A percentile compares a stretch with the other conserved stretches of the same genome.
phyloP scores from a whole-genome alignment of 2,113 vertebrate genomes.

The Brachypodius melanocephalos region DNA sequence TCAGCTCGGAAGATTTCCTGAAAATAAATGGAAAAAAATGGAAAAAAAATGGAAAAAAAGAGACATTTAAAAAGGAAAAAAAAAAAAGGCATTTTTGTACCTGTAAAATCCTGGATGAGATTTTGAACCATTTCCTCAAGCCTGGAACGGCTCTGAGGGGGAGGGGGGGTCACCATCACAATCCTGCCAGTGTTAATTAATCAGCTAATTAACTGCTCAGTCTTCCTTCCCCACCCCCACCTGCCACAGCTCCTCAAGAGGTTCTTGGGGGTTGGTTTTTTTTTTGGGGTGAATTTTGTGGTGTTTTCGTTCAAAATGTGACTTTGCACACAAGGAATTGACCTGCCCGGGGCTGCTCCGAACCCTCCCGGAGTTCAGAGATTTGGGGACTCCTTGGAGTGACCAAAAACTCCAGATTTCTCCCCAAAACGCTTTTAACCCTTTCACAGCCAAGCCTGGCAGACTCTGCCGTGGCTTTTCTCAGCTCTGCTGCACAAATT shows the following conservation, averaged over 20 bases:
- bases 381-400: neutral
- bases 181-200: conserved; percentile 19
- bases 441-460: conserved; percentile 9
- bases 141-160: neutral
- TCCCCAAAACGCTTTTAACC: neutral
- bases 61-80: no score
- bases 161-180: neutral
- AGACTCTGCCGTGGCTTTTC: neutral
- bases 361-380: neutral
- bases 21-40: no score
- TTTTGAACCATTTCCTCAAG: neutral
- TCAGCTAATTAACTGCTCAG: neutral
- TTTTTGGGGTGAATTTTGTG: neutral
- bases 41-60: no score
- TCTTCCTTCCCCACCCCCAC: conserved; percentile 1
- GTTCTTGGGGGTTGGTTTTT: neutral
- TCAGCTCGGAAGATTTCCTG: neutral
- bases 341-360: neutral
- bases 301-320: neutral
- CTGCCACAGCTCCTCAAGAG: conserved; percentile 23
- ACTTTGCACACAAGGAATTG: conserved; percentile 7
- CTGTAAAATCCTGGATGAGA: neutral
- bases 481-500: conserved; percentile 3
- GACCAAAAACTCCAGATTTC: neutral
- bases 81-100: neutral